Percentiles rank a stretch among this genome's conserved stretches.
phyloP scores from a whole-genome alignment of 2,113 vertebrate genomes.

The Diphyllodes magnificus region DNA sequence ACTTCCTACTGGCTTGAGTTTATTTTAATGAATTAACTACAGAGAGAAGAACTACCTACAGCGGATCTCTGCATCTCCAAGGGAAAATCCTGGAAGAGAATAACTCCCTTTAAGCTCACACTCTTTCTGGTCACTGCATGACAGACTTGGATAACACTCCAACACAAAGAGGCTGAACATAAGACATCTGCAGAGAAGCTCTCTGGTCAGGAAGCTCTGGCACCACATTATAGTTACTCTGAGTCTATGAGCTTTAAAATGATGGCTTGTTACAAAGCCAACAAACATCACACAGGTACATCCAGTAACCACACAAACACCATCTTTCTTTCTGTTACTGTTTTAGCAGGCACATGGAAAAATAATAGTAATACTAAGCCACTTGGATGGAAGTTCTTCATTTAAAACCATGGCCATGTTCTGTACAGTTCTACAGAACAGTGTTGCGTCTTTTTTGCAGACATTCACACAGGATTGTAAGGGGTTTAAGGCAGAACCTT shows the following conservation, averaged over 20 bases:
- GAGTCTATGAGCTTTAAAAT: background rate
- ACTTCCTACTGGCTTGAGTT: background rate
- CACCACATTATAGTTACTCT: background rate
- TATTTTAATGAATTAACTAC: background rate
- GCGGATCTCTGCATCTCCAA: background rate
- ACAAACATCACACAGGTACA: background rate
- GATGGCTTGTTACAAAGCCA: background rate
- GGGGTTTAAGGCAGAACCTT: background rate
- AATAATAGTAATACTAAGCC: background rate
- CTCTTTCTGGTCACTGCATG: background rate
- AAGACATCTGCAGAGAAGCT: background rate
- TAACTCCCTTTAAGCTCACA: background rate
- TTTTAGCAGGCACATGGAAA: background rate
- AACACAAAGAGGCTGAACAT: background rate
- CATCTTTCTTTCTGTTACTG: background rate
- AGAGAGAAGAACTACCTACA: background rate
- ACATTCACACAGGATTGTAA: background rate
- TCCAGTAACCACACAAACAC: background rate
- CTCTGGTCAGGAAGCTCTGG: background rate
- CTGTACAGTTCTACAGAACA: background rate
- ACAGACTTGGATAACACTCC: background rate
- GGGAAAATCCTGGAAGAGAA: background rate
- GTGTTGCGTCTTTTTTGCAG: background rate
- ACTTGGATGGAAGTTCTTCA: background rate
- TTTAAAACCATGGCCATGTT: background rate